phyloP scores from a whole-genome alignment of 2,888 invertebrate species.

The Scaptodrosophila latifasciaeformis region DNA sequence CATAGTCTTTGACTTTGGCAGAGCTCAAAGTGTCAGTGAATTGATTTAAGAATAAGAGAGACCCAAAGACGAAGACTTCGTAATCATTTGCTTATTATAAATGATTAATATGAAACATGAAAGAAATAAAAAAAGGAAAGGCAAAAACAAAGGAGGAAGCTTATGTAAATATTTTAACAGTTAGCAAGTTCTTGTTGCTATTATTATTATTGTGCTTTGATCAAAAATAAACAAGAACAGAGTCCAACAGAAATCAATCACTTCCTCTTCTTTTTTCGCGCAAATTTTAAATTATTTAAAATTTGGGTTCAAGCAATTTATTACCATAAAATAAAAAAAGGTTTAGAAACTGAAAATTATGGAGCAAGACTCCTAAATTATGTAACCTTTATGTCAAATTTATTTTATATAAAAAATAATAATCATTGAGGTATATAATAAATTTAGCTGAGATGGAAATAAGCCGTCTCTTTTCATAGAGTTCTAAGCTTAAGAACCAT shows the following conservation, averaged over 20 bases:
- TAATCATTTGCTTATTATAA: slow-evolving; percentile 60
- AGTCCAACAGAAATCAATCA: not conserved
- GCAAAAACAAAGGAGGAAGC: slow-evolving; percentile 38
- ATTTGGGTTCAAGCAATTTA: not conserved
- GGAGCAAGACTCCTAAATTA: not conserved
- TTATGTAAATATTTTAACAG: slow-evolving; percentile 45
- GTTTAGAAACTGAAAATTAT: not conserved
- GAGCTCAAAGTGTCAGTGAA: no score
- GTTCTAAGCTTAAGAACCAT: no score
- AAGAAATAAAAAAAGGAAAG: slow-evolving; percentile 36
- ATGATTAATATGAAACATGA: slow-evolving; percentile 53
- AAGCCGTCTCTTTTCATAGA: no score
- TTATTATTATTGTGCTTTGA: slow-evolving; percentile 6
- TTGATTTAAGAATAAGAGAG: no score
- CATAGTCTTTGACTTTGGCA: no score
- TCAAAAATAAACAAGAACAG: no score
- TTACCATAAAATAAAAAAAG: not conserved
- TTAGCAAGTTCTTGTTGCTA: slow-evolving; percentile 7
- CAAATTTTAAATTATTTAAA: not conserved
- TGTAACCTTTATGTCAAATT: no score
- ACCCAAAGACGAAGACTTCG: slow-evolving; percentile 22
- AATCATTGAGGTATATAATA: no score
- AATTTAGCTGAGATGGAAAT: no score
- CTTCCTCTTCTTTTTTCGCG: not conserved
- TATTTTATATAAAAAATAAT: no score